A percentile compares a stretch with the other conserved stretches of the same genome.
These are phyloP conservation scores for Amblyjoppa proteus DNA, from an alignment of 2,888 invertebrate genomes.

Conservation along the genomic window DNA sequence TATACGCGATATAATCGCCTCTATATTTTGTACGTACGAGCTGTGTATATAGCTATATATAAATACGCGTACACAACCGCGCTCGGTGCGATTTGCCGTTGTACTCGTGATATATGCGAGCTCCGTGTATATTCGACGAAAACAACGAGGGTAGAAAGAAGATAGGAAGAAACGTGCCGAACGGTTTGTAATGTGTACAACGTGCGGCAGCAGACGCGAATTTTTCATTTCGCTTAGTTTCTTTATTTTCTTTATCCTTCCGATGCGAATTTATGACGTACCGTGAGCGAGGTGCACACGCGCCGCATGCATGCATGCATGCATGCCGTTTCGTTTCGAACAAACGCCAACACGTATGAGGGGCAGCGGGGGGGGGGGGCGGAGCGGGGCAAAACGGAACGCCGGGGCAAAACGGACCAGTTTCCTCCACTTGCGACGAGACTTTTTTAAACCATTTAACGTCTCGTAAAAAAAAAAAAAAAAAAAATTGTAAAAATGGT, in stretches of 20 bases:
- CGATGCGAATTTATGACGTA: conserved; percentile 62
- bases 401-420: too few species aligned
- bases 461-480: too few species aligned
- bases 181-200: conserved; percentile 61
- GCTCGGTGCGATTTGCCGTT: conserved; percentile 33
- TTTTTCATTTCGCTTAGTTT: conserved; percentile 55
- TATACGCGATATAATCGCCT: conserved; percentile 51
- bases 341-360: conserved; percentile 61
- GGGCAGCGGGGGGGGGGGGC: too few species aligned
- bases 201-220: conserved; percentile 51
- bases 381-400: too few species aligned
- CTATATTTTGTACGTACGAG: conserved; percentile 15
- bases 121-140: conserved; percentile 9
- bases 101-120: conserved; percentile 48
- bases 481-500: too few species aligned
- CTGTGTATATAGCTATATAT: conserved; percentile 17
- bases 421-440: too few species aligned
- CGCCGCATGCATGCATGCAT: conserved; percentile 44
- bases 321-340: conserved; percentile 26
- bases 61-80: conserved; percentile 19
- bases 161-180: conserved; percentile 42
- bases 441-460: too few species aligned
- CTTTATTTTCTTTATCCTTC: conserved; percentile 13
- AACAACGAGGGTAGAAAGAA: conserved; percentile 24
- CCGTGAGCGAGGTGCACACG: conserved; percentile 20